Percentiles rank a stretch among this genome's conserved stretches.
These are phyloP conservation scores for Cebidichthys violaceus DNA, from an alignment of 2,113 vertebrate genomes.

Conservation along the genomic window DNA sequence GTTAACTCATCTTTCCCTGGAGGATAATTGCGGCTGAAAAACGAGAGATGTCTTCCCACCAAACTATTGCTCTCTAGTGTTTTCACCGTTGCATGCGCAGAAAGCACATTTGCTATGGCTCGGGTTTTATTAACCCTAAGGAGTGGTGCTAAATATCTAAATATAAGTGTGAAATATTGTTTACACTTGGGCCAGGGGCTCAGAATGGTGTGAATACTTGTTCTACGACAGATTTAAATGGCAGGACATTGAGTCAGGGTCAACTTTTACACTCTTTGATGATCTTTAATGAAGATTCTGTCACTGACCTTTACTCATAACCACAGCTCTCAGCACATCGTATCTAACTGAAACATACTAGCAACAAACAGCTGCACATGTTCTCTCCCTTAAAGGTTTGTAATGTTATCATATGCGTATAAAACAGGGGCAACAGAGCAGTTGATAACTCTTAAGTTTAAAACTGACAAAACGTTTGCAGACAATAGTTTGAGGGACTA, in stretches of 20 bases:
- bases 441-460: too few species aligned
- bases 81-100: neutral
- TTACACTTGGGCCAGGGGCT: neutral
- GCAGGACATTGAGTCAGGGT: neutral
- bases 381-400: neutral
- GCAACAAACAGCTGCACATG: conserved; percentile 8
- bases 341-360: neutral
- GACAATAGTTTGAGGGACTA: neutral
- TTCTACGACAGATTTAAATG: neutral
- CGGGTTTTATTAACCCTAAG: neutral
- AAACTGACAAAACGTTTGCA: neutral
- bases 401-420: too few species aligned
- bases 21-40: neutral
- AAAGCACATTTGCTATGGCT: neutral
- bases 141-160: neutral
- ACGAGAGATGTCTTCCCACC: neutral
- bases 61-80: neutral
- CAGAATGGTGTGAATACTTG: neutral
- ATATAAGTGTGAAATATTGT: conserved; percentile 3
- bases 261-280: neutral
- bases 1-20: neutral
- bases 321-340: neutral
- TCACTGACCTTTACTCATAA: neutral
- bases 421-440: neutral
- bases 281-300: neutral